Evolutionary conservation across 2,113 vertebrate species (phyloP).

Genomic region (Spizaetus ornatus): DNA sequence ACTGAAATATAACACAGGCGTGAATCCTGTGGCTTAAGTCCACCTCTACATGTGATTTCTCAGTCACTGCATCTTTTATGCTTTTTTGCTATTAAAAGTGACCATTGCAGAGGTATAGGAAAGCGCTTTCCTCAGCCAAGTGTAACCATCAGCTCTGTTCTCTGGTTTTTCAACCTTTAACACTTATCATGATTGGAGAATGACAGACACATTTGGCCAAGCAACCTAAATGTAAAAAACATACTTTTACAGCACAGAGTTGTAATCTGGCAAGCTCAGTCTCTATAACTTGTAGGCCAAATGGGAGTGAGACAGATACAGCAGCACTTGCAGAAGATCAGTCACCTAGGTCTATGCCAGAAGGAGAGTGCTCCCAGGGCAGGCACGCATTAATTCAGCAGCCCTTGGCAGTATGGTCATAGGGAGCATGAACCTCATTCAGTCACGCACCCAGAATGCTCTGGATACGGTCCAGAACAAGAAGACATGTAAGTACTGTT

Average conservation of each 20-base stretch:
- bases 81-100: not conserved
- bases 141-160: not conserved
- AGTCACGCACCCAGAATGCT: not conserved
- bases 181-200: not conserved
- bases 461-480: not conserved
- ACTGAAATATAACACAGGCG: not conserved
- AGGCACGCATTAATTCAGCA: not conserved
- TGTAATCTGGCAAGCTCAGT: not conserved
- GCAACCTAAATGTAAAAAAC: not conserved
- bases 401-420: not conserved
- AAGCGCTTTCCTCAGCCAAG: not conserved
- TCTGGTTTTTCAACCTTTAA: not conserved
- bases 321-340: not conserved
- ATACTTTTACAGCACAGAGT: not conserved
- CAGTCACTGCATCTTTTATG: not conserved
- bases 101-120: not conserved
- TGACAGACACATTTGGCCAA: not conserved
- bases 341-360: not conserved
- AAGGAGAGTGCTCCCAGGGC: not conserved
- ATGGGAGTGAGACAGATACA: not conserved
- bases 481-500: not conserved
- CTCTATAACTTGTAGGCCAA: not conserved
- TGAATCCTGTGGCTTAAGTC: not conserved
- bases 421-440: not conserved
- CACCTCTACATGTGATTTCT: not conserved